phyloP scores from a whole-genome alignment of 2,888 invertebrate genomes.

The Caenorhabditis imperialis region DNA sequence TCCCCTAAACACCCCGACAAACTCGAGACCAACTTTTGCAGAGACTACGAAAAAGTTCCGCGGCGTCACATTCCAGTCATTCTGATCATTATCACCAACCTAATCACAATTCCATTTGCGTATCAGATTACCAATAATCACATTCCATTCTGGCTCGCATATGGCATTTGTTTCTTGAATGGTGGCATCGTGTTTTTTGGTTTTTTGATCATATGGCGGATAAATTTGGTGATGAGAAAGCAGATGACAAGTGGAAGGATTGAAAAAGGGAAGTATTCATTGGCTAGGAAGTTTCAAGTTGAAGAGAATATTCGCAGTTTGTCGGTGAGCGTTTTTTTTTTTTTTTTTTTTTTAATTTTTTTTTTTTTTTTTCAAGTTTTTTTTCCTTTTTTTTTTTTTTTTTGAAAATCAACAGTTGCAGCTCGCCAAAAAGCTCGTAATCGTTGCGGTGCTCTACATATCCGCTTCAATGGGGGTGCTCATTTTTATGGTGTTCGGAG shows the following conservation, averaged over 20 bases:
- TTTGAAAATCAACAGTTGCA: no score
- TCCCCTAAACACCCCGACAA: no score
- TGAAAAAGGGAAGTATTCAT: background rate
- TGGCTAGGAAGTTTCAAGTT: constrained; percentile 32
- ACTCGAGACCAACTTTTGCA: background rate
- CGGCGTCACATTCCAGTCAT: constrained; percentile 22
- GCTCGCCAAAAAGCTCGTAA: constrained; percentile 1
- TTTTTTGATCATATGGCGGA: constrained; percentile 8
- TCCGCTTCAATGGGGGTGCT: no score
- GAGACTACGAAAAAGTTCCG: constrained; percentile 16
- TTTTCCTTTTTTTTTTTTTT: no score
- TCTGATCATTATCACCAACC: constrained; percentile 21
- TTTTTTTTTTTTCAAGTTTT: no score
- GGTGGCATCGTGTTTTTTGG: constrained; percentile 22
- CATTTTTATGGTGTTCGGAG: no score
- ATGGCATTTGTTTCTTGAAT: constrained; percentile 23
- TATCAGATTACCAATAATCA: constrained; percentile 18
- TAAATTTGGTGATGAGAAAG: constrained; percentile 7
- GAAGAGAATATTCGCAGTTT: constrained; percentile 27
- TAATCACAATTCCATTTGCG: constrained; percentile 29
- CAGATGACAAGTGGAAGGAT: constrained; percentile 5
- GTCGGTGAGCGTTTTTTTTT: constrained; percentile 3
- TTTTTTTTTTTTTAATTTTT: no score
- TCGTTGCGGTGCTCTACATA: constrained; percentile 13
- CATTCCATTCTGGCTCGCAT: constrained; percentile 30